phyloP scores from a whole-genome alignment of 2,113 vertebrate genomes.

The Apaloderma vittatum region DNA sequence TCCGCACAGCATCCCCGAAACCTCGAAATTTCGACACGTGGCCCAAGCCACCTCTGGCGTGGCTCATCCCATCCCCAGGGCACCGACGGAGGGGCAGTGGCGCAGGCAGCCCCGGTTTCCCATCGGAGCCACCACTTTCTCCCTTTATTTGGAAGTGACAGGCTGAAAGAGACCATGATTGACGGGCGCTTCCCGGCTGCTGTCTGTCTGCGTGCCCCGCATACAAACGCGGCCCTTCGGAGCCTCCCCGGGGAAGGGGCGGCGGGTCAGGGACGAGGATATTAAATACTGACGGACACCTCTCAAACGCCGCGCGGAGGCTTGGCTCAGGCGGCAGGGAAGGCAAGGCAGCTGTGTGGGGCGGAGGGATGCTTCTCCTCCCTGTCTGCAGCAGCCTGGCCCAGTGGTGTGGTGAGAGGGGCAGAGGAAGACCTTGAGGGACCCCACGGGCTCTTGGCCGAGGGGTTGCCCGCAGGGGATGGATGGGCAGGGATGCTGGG shows the following conservation, averaged over 20 bases:
- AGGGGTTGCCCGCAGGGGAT: background rate
- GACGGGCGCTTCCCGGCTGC: slow-evolving; percentile 61
- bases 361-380: background rate
- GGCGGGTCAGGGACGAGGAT: background rate
- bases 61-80: rapidly evolving
- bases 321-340: rapidly evolving
- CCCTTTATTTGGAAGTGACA: slow-evolving; percentile 18
- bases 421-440: background rate
- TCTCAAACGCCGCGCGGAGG: rapidly evolving
- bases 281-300: slow-evolving; percentile 24
- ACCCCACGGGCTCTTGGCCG: rapidly evolving
- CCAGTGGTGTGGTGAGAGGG: background rate
- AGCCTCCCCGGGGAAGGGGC: background rate
- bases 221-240: background rate
- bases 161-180: slow-evolving; percentile 32
- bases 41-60: background rate
- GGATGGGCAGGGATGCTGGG: rapidly evolving
- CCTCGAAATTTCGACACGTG: rapidly evolving
- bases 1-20: rapidly evolving
- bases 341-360: background rate
- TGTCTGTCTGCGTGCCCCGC: slow-evolving; percentile 39
- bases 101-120: rapidly evolving
- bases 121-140: background rate
- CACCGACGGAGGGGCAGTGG: rapidly evolving
- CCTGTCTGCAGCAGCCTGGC: background rate